Base-by-base conservation (phyloP, 2,888 invertebrate genomes). In the Gerris lacustris region DNA sequence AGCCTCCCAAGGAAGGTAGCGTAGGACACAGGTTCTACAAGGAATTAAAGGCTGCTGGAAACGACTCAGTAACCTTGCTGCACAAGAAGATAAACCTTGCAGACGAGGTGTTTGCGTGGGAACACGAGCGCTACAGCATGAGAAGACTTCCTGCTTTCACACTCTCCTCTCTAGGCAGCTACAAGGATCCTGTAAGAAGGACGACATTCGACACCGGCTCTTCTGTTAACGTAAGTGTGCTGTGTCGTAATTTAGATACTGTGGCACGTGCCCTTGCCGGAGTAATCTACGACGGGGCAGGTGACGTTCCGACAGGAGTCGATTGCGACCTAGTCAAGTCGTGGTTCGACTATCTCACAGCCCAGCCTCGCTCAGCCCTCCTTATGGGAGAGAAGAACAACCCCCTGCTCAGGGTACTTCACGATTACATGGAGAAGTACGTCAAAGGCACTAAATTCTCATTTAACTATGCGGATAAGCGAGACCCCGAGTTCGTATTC, bases 51-150 rank as follows among this genome's bases (percentile, higher is more conserved):
- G 63, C 70, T 31, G 74, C 71, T 1, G 72, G 73, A 47, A 69
- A 73, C 44, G 70, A 72, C 11, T 71, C 70, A 47, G 83, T 89
- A 11, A 87, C 90, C 73, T 85, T 91, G 67, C 86, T 88, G 6
- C 96, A 97, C 78, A 97, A 97, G 82, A 98, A 98, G 84, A 98
- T 99, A 76, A 96, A 96, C 83, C 82, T 98, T 70, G 95, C 94
- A 0, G 95, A 96, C 69, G 92, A 93, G 76, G 85, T 89, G 70
- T 81, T 96, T 45, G 92, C 95, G 0, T 99, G 98, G 98, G 96
- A 97, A 78, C 98, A 99, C 79, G 98, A 99, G 81, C 83, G 94
- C 75, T 98, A 92, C 82, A 96, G 95, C 80, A 94, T 98, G 76
- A 86, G 93, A 74, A 84, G 96, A 74, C 85, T 96, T 77, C 90